Evolutionary conservation across 2,888 invertebrate genomes (phyloP).

Genomic region (Tiliacea citrago): DNA sequence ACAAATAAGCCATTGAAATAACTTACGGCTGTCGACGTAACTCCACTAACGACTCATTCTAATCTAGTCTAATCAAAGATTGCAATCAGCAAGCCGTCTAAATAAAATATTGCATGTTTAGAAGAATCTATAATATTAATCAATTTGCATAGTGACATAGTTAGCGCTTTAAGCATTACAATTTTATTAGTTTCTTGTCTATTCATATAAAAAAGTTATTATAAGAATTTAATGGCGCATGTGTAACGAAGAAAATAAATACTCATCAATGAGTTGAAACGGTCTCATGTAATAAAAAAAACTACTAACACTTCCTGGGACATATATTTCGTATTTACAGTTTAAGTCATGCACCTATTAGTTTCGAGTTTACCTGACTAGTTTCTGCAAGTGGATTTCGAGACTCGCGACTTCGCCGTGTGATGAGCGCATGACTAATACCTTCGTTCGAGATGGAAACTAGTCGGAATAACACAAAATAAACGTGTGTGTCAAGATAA

Average conservation of each 20-base stretch:
- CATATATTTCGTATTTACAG: neutral
- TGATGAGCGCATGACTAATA: neutral
- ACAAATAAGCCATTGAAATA: neutral
- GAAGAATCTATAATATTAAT: neutral
- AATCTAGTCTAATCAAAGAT: constrained; percentile 13
- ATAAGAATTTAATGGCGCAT: neutral
- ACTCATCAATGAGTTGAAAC: neutral
- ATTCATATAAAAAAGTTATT: constrained; percentile 13
- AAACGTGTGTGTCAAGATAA: neutral
- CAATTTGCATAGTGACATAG: neutral
- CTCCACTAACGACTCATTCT: constrained; percentile 4
- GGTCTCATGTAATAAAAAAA: neutral
- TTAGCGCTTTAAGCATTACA: neutral
- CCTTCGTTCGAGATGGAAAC: constrained; percentile 1
- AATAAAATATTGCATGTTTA: constrained; percentile 4
- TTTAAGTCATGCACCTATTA: neutral
- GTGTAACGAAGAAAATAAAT: neutral
- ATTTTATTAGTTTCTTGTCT: neutral
- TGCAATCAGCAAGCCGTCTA: neutral
- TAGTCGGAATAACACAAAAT: neutral
- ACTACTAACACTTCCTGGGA: neutral
- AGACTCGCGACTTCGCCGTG: neutral
- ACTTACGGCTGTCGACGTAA: neutral
- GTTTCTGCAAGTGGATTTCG: neutral
- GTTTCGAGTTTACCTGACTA: neutral